A percentile compares a stretch with the other conserved stretches of the same genome.
Evolutionary conservation across 2,888 invertebrate species (phyloP).

Genomic region (Leptopilina drosophilae): DNA sequence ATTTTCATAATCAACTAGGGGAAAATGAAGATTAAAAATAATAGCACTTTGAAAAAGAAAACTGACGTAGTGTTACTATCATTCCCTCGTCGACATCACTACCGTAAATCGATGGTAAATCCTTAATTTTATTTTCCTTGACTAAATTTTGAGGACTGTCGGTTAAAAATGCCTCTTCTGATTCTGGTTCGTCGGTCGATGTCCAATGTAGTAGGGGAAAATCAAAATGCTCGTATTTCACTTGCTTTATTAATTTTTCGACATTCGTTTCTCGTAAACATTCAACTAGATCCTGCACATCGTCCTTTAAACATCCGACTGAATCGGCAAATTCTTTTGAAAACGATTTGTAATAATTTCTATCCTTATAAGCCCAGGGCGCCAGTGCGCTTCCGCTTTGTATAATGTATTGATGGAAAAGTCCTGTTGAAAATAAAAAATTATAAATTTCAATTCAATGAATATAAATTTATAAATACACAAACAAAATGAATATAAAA

Average conservation of each 20-base stretch:
- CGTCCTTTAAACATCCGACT: conserved; percentile 80
- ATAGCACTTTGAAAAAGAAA: neutral
- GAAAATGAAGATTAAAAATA: neutral
- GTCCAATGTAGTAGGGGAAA: neutral
- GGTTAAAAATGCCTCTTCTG: conserved; percentile 17
- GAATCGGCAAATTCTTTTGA: conserved; percentile 81
- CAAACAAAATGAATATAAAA: too few species aligned
- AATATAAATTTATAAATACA: too few species aligned
- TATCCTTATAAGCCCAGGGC: conserved; percentile 59
- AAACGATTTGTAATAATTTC: conserved; percentile 80
- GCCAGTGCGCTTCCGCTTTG: conserved; percentile 53
- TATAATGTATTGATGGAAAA: conserved; percentile 58
- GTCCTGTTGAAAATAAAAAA: conserved; percentile 45
- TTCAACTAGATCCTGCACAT: conserved; percentile 78
- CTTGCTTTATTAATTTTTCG: neutral
- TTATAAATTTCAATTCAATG: too few species aligned
- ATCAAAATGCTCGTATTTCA: neutral
- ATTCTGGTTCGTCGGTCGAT: neutral
- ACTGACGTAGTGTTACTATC: neutral
- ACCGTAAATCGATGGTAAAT: neutral
- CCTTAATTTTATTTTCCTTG: neutral
- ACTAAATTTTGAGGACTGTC: conserved; percentile 12
- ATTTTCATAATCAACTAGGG: neutral
- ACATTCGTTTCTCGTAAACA: conserved; percentile 80
- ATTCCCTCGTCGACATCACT: neutral